Conservation (phyloP, 1,140 invertebrate species). For the Drosophila ercepeae region DNA sequence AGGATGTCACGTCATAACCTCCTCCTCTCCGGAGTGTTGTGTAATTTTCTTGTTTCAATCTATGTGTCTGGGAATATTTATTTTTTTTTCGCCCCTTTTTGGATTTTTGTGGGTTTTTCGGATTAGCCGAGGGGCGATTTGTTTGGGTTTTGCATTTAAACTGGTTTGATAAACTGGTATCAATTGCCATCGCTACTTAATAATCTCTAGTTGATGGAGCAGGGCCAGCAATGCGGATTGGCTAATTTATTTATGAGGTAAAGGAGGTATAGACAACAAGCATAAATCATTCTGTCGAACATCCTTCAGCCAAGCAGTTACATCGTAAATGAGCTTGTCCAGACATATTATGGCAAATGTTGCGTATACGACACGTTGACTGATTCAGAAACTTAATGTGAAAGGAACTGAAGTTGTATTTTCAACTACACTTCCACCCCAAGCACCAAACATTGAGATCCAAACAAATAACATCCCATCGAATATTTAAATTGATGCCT, state of each 20-base stretch:
- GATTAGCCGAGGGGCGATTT: conserved; percentile 49
- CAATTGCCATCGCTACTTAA: conserved; percentile 50
- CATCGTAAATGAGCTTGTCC: conserved; percentile 15
- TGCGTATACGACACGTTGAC: conserved; percentile 65
- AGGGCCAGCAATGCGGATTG: conserved; percentile 28
- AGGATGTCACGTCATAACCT: conserved; percentile 74
- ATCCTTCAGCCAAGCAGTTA: conserved; percentile 49
- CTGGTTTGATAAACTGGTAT: conserved; percentile 62
- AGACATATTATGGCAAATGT: conserved; percentile 55
- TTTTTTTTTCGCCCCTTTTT: conserved; percentile 1
- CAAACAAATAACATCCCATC: neutral
- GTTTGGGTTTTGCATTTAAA: conserved; percentile 45
- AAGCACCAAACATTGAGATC: no score
- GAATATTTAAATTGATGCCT: neutral
- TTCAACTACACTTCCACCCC: no score
- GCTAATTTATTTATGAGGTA: no score
- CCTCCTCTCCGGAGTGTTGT: conserved; percentile 45
- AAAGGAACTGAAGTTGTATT: conserved; percentile 11
- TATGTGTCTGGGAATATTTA: conserved; percentile 37
- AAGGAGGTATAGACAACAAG: neutral
- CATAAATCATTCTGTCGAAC: conserved; percentile 59
- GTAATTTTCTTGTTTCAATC: conserved; percentile 39
- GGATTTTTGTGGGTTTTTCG: conserved; percentile 31
- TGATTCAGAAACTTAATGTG: conserved; percentile 24
- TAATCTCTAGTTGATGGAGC: conserved; percentile 6